These are phyloP conservation scores for Amphilophus citrinellus DNA, from an alignment of 2,113 vertebrate species.

Conservation along the genomic window DNA sequence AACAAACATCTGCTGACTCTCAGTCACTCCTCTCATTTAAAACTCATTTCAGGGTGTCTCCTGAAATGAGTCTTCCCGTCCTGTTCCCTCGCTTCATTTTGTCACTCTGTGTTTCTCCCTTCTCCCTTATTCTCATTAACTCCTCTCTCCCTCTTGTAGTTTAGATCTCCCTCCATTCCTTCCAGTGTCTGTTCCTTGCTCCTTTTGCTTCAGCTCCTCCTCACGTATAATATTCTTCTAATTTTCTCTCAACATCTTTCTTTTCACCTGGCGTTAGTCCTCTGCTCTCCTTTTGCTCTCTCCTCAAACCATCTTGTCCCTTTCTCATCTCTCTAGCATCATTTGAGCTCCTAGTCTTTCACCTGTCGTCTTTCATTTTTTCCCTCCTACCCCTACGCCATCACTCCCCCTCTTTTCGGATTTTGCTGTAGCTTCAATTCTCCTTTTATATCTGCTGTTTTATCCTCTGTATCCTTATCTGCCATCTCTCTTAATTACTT, in stretches of 20 bases:
- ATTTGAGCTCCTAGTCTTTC: constrained; percentile 7
- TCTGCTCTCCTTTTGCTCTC: neutral
- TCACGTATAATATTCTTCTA: neutral
- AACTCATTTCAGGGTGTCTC: neutral
- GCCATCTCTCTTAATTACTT: neutral
- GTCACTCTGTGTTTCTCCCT: neutral
- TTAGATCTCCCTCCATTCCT: neutral
- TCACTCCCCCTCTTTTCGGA: neutral
- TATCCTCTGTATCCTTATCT: neutral
- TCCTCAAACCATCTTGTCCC: neutral
- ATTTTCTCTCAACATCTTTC: neutral
- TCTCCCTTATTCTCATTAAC: neutral
- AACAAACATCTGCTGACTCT: constrained; percentile 21
- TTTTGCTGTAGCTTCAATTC: neutral
- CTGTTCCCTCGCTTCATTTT: neutral
- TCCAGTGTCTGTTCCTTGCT: neutral
- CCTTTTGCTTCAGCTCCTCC: neutral
- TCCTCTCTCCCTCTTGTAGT: neutral
- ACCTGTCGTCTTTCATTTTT: neutral
- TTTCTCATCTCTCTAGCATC: neutral
- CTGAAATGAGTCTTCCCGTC: neutral
- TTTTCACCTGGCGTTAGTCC: neutral
- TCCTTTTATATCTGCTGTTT: neutral
- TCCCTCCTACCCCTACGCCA: neutral
- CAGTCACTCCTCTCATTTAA: constrained; percentile 1